Conservation (phyloP, 2,113 vertebrate genomes). For the Callocephalon fimbriatum region DNA sequence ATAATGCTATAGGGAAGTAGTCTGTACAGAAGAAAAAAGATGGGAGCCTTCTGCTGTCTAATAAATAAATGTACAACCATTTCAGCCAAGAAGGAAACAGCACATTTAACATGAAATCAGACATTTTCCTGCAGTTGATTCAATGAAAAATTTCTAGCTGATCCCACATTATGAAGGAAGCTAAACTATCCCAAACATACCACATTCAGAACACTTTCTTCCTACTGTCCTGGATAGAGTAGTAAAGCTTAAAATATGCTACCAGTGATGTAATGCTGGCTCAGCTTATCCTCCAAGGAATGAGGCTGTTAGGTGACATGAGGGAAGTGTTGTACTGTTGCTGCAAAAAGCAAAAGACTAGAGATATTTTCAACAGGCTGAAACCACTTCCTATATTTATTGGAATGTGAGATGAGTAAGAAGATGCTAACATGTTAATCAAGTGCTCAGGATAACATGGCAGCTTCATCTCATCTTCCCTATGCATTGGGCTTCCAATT, state of each 20-base stretch:
- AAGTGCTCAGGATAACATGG: background rate
- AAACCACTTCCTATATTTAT: background rate
- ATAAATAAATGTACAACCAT: background rate
- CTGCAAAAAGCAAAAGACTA: background rate
- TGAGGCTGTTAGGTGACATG: fast-evolving
- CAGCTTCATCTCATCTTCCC: background rate
- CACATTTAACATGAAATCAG: background rate
- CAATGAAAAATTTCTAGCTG: background rate
- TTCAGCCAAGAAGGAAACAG: background rate
- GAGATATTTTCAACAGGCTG: background rate
- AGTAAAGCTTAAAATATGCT: background rate
- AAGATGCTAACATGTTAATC: background rate
- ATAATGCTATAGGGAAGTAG: background rate
- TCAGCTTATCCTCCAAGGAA: background rate
- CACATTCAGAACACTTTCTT: background rate
- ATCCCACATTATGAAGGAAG: background rate
- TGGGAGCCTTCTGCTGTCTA: background rate
- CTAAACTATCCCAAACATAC: background rate
- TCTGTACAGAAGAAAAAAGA: background rate
- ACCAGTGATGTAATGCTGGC: background rate
- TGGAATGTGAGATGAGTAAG: background rate
- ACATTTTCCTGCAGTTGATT: background rate
- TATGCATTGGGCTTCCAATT: background rate
- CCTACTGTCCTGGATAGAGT: background rate
- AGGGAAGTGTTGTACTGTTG: background rate